Conservation (phyloP, 2,797 vertebrate species). For the Momotus momota region DNA sequence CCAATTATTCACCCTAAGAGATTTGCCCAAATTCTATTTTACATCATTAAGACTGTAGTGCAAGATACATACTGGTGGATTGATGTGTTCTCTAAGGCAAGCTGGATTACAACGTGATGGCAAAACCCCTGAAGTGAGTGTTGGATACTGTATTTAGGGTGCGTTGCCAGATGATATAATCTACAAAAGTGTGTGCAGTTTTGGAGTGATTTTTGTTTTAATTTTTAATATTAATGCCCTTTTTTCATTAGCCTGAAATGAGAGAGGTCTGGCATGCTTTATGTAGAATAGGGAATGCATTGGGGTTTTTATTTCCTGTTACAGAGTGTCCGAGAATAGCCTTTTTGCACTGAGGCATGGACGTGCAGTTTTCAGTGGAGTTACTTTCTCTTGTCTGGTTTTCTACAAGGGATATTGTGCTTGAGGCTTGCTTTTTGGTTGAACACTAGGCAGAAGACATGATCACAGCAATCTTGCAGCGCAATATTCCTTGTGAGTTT, state of each 20-base stretch:
- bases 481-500: neutral
- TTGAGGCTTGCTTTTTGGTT: neutral
- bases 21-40: neutral
- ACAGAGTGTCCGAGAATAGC: neutral
- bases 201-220: neutral
- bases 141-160: neutral
- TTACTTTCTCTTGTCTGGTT: neutral
- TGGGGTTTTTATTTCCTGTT: neutral
- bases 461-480: neutral
- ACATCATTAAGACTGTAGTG: neutral
- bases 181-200: neutral
- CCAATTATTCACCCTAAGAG: neutral
- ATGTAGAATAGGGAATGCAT: neutral
- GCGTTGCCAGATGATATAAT: neutral
- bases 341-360: neutral
- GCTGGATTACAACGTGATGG: neutral
- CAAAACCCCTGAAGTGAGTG: neutral
- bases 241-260: neutral
- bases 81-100: neutral
- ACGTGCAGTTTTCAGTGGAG: neutral
- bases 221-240: neutral
- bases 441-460: neutral
- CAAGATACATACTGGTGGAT: neutral
- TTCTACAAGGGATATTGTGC: neutral
- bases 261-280: neutral